Conservation (phyloP, 2,797 vertebrate species). For the Paedocypris micromegethes region DNA sequence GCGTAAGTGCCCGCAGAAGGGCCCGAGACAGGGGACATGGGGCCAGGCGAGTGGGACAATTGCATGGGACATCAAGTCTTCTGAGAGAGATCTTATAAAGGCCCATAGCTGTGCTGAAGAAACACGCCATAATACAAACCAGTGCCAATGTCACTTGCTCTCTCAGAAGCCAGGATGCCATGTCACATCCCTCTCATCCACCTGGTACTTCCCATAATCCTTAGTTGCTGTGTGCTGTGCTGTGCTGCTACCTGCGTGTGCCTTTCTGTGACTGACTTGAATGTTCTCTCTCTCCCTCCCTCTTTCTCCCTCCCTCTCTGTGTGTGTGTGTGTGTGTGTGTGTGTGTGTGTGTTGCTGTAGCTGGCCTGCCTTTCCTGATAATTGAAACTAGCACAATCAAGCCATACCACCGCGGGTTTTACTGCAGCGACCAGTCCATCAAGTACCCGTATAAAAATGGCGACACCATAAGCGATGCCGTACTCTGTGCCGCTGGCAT, state of each 20-base stretch:
- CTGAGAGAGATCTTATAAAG: conserved; percentile 25
- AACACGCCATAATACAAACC: not conserved
- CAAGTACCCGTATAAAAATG: conserved; percentile 88
- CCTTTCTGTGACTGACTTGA: conserved; percentile 53
- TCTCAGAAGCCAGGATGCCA: conserved; percentile 34
- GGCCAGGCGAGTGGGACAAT: conserved; percentile 43
- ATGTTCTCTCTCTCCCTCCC: conserved; percentile 55
- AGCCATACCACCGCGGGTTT: conserved; percentile 92
- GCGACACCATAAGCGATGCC: conserved; percentile 93
- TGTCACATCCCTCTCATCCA: conserved; percentile 24
- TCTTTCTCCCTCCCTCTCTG: conserved; percentile 53
- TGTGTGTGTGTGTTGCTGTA: conserved; percentile 55
- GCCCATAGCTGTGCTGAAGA: conserved; percentile 2
- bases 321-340: conserved; percentile 31
- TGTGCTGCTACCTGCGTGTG: conserved; percentile 48
- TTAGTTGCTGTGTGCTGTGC: conserved; percentile 58
- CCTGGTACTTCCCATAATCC: conserved; percentile 53
- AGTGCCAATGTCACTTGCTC: conserved; percentile 5
- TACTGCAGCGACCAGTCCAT: conserved; percentile 97
- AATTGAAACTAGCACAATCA: conserved; percentile 95
- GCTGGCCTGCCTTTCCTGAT: conserved; percentile 97
- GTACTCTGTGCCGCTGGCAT: conserved; percentile 93
- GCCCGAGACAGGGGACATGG: conserved; percentile 41
- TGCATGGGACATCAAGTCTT: conserved; percentile 36
- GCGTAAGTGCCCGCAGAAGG: conserved; percentile 73